Evolutionary conservation across 2,113 vertebrate genomes (phyloP).

Genomic region (Lathamus discolor): DNA sequence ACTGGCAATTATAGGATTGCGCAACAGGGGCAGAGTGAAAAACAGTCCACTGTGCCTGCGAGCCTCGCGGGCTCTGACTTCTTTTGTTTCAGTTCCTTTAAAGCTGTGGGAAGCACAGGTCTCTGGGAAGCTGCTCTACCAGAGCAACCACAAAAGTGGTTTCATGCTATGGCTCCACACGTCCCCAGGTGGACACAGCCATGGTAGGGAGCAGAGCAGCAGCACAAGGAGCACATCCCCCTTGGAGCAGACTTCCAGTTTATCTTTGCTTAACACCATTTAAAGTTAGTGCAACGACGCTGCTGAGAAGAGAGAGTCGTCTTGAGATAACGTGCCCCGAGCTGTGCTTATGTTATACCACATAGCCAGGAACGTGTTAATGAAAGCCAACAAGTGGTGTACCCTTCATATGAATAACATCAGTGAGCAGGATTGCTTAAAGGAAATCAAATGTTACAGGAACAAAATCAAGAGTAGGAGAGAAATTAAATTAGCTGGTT

Average conservation of each 20-base stretch:
- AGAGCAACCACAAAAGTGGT: background rate
- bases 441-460: background rate
- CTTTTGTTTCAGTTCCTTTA: constrained; percentile 11
- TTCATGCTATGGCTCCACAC: fast-evolving
- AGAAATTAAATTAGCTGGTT: background rate
- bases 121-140: background rate
- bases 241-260: background rate
- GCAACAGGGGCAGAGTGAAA: background rate
- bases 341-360: background rate
- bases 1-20: background rate
- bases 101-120: background rate
- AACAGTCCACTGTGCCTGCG: background rate
- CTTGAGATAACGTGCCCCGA: background rate
- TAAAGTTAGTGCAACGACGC: background rate
- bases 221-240: background rate
- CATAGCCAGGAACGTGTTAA: background rate
- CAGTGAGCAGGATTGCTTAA: background rate
- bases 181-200: background rate
- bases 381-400: background rate
- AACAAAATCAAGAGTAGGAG: background rate
- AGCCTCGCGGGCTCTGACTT: background rate
- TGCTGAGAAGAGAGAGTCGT: background rate
- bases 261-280: background rate
- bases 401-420: background rate
- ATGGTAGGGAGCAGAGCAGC: fast-evolving